A percentile compares a stretch with the other conserved stretches of the same genome.
Conservation (phyloP, 2,888 invertebrate species). For the Priocnemis perturbator region DNA sequence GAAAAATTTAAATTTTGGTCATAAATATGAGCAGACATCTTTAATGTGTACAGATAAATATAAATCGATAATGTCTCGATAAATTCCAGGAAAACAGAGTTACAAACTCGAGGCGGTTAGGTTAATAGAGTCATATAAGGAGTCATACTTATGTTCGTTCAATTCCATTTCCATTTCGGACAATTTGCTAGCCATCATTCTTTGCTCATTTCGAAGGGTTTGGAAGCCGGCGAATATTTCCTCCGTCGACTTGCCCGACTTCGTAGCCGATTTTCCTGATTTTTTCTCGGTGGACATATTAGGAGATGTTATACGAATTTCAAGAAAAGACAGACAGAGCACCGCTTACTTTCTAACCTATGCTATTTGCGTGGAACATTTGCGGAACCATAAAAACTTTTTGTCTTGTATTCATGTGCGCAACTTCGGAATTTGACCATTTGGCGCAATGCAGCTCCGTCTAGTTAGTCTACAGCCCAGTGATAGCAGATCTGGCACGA, state of each 20-base stretch:
- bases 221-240: slow-evolving; percentile 93
- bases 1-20: too few species aligned
- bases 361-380: slow-evolving; percentile 27
- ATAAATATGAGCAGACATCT: too few species aligned
- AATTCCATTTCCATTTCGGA: slow-evolving; percentile 95
- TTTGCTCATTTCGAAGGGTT: slow-evolving; percentile 89
- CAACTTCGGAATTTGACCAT: too few species aligned
- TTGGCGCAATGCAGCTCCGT: too few species aligned
- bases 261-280: slow-evolving; percentile 57
- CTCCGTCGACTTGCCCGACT: slow-evolving; percentile 76
- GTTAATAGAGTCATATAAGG: slow-evolving; percentile 57
- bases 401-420: too few species aligned
- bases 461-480: too few species aligned
- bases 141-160: slow-evolving; percentile 93
- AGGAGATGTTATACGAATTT: slow-evolving; percentile 44
- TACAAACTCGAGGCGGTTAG: slow-evolving; percentile 28
- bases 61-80: neutral
- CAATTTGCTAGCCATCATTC: slow-evolving; percentile 90
- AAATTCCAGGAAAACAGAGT: slow-evolving; percentile 1
- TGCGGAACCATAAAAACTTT: slow-evolving; percentile 5
- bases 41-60: too few species aligned
- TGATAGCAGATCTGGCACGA: too few species aligned
- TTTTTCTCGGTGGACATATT: slow-evolving; percentile 73
- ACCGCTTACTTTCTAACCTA: slow-evolving; percentile 20
- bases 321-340: slow-evolving; percentile 3